These are phyloP conservation scores for Drosophila kepulauana DNA, from an alignment of 1,140 invertebrate species.

Conservation along the genomic window DNA sequence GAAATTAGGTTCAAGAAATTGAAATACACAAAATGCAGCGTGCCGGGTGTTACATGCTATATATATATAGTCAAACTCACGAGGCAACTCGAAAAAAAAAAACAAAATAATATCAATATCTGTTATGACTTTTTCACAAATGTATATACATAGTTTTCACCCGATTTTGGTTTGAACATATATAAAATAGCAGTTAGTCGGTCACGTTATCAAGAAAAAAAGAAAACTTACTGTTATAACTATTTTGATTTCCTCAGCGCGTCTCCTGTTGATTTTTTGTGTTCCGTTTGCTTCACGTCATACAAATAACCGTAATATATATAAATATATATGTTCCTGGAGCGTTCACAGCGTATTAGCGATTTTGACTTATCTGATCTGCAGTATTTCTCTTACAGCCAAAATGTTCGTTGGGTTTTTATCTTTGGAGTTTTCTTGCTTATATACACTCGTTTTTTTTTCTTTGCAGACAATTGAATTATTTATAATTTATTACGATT, in stretches of 20 bases:
- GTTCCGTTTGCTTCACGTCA: neutral
- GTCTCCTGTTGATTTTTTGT: conserved; percentile 1
- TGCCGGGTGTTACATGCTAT: too few relatives aligned
- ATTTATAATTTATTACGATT: conserved; percentile 14
- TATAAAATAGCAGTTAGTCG: too few relatives aligned
- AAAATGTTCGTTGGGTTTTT: conserved; percentile 13
- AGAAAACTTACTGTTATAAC: conserved; percentile 29
- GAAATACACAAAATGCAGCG: neutral
- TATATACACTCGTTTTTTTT: neutral
- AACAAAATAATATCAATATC: too few relatives aligned
- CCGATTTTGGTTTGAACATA: too few relatives aligned
- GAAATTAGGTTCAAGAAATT: neutral
- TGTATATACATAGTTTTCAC: too few relatives aligned
- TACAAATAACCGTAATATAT: neutral
- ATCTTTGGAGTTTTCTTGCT: conserved; percentile 6
- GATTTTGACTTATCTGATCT: conserved; percentile 8
- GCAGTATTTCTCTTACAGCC: neutral
- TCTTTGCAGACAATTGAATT: neutral
- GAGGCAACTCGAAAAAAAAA: too few relatives aligned
- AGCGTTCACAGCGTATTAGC: conserved; percentile 6
- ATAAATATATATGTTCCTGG: conserved; percentile 8
- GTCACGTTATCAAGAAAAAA: neutral
- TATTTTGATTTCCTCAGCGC: conserved; percentile 24
- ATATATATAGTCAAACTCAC: too few relatives aligned
- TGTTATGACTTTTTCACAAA: too few relatives aligned